A percentile compares a stretch with the other conserved stretches of the same genome.
Conservation (phyloP, 2,888 invertebrate genomes). For the Archaeoteleia sp. region DNA sequence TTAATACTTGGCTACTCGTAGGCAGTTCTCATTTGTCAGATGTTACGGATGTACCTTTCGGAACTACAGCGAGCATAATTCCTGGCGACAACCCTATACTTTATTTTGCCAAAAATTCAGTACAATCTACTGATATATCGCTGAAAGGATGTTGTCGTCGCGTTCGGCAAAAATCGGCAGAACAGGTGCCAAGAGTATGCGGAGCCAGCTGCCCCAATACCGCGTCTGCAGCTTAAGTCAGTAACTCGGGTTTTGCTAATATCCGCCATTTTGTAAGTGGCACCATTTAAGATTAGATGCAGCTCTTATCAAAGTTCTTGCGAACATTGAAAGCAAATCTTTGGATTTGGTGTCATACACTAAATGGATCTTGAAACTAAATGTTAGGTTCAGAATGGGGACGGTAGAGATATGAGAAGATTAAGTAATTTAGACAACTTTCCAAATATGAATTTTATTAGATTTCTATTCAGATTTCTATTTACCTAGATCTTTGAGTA, state of each 20-base stretch:
- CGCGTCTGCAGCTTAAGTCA: conserved; percentile 13
- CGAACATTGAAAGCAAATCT: conserved; percentile 47
- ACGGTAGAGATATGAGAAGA: no score
- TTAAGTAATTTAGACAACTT: no score
- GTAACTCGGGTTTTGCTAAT: conserved; percentile 26
- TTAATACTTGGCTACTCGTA: conserved; percentile 26
- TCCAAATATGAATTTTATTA: no score
- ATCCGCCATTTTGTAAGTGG: conserved; percentile 19
- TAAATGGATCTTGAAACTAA: conserved; percentile 41
- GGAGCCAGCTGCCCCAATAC: conserved; percentile 38
- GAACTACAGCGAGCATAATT: conserved; percentile 43
- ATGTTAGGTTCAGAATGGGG: no score
- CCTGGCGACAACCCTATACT: conserved; percentile 25
- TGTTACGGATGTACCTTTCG: conserved; percentile 29
- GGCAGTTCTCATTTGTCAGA: conserved; percentile 42
- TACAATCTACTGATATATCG: conserved; percentile 46
- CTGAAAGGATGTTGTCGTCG: conserved; percentile 34
- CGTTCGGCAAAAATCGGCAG: conserved; percentile 49
- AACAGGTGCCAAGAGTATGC: conserved; percentile 50
- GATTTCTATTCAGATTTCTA: no score
- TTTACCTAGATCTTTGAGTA: no score
- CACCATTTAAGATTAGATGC: conserved; percentile 22
- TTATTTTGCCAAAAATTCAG: conserved; percentile 33
- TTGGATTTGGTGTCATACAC: conserved; percentile 31
- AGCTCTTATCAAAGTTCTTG: conserved; percentile 47